Evolutionary conservation across 64 coral and sea anemone species (phyloP), one percentile per base, ranked within the genome.

Genomic region (Orbicella faveolata): DNA sequence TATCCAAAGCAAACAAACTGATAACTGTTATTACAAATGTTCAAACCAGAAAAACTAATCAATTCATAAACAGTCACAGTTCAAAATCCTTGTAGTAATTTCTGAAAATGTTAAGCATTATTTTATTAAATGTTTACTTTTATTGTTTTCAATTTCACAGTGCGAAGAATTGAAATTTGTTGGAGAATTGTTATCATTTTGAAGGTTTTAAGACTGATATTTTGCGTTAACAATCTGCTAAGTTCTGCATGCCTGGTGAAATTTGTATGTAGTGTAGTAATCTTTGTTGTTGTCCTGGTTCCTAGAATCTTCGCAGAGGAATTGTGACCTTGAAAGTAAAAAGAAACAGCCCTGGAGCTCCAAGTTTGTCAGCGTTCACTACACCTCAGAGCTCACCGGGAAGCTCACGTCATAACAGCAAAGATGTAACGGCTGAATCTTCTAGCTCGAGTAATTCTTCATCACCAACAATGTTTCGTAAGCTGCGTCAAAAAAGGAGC

Each of bases 321-420:
- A 91, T 97, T 64, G 95, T 97, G 15, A 97, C 95, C 34, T 86
- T 97, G 13, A 94, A 87, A 94, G 88, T 97, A 1, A 82, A 64
- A 36, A 81, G 88, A 73, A 87, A 83, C 7, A 92, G 72, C 10
- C 61, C 19, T 23, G 89, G 84, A 69, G 78, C 53, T 19, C 95
- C 95, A n/a, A 97, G 84, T 52, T 75, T 75, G 61, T 93, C 91
- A 5, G 87, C 83, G 4, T 97, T 97, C 70, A 88, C 64, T 11
- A 94, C 95, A 23, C 95, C 95, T 66, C 89, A 76, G 19, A 81
- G 80, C 7, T 91, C 95, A 52, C 92, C 95, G 21, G 82, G 59
- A 4, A 51, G 52, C 1, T 78, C 35, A 41, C 91, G 74, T 51
- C 84, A 89, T 41, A 39, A 75, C 34, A 88, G 82, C 84, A 82